A percentile compares a stretch with the other conserved stretches of the same genome.
Conservation (phyloP, 2,888 invertebrate genomes). For the Sphaerophoria rueppellii region DNA sequence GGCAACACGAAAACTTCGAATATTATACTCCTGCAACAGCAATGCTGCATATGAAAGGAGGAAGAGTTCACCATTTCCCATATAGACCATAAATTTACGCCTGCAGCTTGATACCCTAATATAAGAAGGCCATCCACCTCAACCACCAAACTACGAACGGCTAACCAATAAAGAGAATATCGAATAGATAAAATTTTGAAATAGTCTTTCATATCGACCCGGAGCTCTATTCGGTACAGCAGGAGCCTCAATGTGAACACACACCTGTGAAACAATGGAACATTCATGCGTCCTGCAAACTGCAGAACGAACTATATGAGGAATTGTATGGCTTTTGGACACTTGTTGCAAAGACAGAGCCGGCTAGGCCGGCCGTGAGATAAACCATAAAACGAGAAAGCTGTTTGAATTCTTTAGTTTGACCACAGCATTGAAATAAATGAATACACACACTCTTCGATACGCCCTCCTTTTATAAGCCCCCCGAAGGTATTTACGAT, state of each 20-base stretch:
- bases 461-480: constrained; percentile 21
- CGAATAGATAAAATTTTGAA: constrained; percentile 43
- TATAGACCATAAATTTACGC: neutral
- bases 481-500: constrained; percentile 52
- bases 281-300: constrained; percentile 5
- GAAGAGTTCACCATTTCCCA: neutral
- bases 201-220: constrained; percentile 25
- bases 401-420: constrained; percentile 12
- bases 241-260: constrained; percentile 9
- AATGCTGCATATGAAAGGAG: neutral
- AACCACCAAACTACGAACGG: neutral
- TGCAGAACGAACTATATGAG: neutral
- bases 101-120: neutral
- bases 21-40: neutral
- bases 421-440: constrained; percentile 35
- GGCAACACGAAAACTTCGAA: neutral
- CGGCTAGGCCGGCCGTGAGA: constrained; percentile 9
- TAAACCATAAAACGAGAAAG: constrained; percentile 14
- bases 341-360: constrained; percentile 66
- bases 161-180: constrained; percentile 45
- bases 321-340: constrained; percentile 5
- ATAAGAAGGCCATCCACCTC: neutral
- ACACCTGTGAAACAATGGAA: constrained; percentile 37
- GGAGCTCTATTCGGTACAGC: neutral
- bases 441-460: constrained; percentile 40